These are phyloP conservation scores for Lepidotrigona ventralis DNA, from an alignment of 1,140 invertebrate species.

Conservation along the genomic window DNA sequence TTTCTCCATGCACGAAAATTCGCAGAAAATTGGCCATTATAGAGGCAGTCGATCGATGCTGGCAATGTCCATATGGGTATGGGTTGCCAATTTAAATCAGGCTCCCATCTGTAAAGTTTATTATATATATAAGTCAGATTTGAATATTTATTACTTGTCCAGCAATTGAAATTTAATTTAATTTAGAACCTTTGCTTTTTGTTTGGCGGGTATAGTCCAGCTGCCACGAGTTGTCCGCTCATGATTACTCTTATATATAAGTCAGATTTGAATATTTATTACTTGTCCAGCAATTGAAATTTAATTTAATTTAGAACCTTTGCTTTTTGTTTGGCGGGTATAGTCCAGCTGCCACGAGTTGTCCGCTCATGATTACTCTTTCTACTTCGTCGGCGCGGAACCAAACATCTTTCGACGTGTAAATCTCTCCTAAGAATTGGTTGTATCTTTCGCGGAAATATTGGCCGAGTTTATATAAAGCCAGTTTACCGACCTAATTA, in stretches of 20 bases:
- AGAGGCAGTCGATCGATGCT: not conserved
- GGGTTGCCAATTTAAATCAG: slow-evolving; percentile 33
- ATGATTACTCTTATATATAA: slow-evolving; percentile 6
- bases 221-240: slow-evolving; percentile 29
- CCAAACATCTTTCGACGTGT: not conserved
- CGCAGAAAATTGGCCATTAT: not conserved
- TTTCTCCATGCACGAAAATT: not conserved
- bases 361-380: slow-evolving; percentile 9
- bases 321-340: slow-evolving; percentile 6
- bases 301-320: not conserved
- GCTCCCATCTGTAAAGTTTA: slow-evolving; percentile 18
- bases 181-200: slow-evolving; percentile 4
- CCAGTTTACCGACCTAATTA: slow-evolving; percentile 14
- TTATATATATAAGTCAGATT: too few species aligned
- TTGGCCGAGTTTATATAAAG: slow-evolving; percentile 16
- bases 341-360: slow-evolving; percentile 30
- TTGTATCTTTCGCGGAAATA: slow-evolving; percentile 15
- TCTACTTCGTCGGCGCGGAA: slow-evolving; percentile 13
- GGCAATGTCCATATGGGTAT: slow-evolving; percentile 20
- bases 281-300: too few species aligned
- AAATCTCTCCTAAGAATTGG: not conserved
- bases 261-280: too few species aligned
- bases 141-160: not conserved
- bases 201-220: slow-evolving; percentile 12
- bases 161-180: not conserved